Evolutionary conservation across 1,140 invertebrate genomes (phyloP).

Genomic region (Helicoverpa armigera): DNA sequence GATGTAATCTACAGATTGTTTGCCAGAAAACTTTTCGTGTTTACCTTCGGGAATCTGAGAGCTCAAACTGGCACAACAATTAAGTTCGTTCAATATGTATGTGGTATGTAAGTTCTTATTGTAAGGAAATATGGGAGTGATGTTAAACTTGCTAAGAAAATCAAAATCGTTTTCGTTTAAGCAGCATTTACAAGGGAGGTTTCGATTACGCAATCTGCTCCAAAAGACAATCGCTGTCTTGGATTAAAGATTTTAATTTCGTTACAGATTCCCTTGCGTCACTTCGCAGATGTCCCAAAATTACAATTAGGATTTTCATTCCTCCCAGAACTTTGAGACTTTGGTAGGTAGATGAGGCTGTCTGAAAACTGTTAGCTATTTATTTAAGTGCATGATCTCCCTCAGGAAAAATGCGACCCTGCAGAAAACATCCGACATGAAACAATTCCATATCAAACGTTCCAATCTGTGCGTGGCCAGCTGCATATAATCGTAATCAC

Average conservation of each 20-base stretch:
- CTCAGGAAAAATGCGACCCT: too few species aligned
- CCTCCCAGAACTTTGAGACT: too few species aligned
- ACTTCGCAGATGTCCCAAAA: too few species aligned
- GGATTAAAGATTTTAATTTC: conserved; percentile 8
- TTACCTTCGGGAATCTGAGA: conserved; percentile 9
- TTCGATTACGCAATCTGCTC: neutral
- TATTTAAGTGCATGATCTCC: too few species aligned
- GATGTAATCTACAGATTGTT: conserved; percentile 17
- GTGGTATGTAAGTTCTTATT: too few species aligned
- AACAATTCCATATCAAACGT: neutral
- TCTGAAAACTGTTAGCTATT: too few species aligned
- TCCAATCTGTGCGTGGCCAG: neutral
- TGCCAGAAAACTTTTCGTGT: conserved; percentile 18
- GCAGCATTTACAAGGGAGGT: neutral
- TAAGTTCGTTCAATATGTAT: neutral
- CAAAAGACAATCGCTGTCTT: conserved; percentile 5
- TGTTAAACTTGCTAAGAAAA: neutral
- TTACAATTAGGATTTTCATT: too few species aligned
- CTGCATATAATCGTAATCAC: neutral
- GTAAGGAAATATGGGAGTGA: neutral
- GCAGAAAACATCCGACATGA: neutral
- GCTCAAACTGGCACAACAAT: conserved; percentile 20
- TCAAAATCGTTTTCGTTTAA: neutral
- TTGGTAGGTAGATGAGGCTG: too few species aligned
- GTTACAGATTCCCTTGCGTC: neutral